Evolutionary conservation across 2,113 vertebrate genomes (phyloP).

Genomic region (Camelus dromedarius): DNA sequence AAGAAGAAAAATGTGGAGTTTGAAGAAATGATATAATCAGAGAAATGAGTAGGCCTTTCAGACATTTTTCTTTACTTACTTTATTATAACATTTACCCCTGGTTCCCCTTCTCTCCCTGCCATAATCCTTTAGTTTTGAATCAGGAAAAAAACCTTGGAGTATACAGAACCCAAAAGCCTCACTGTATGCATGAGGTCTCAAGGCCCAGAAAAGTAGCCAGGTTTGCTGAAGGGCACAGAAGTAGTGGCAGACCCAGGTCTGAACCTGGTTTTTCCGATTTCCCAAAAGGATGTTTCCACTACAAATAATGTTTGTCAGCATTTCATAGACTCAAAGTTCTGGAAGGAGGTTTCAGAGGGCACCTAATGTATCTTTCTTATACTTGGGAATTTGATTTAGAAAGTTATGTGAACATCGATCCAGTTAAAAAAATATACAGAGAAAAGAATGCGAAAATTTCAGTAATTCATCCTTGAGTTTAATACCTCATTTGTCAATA

Average conservation of each 20-base stretch:
- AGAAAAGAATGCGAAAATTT: conserved; percentile 35
- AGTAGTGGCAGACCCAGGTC: neutral
- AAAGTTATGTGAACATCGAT: conserved; percentile 33
- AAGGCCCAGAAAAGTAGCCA: neutral
- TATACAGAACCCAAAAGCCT: conserved; percentile 4
- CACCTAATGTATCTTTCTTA: conserved; percentile 13
- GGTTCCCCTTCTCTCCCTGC: neutral
- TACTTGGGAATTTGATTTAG: neutral
- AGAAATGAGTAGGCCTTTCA: neutral
- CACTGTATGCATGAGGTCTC: neutral
- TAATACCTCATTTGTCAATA: neutral
- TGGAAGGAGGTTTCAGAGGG: neutral
- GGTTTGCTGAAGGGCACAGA: neutral
- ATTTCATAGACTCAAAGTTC: conserved; percentile 35
- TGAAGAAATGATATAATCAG: conserved; percentile 50
- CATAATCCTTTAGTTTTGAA: neutral
- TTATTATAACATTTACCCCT: conserved; percentile 45
- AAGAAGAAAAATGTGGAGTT: conserved; percentile 53
- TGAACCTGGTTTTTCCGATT: neutral
- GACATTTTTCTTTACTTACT: conserved; percentile 48
- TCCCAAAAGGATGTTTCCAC: neutral
- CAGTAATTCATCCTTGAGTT: conserved; percentile 36
- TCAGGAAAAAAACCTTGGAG: neutral
- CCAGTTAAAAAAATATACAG: neutral
- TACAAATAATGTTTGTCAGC: neutral